Conservation (phyloP, 1,140 invertebrate genomes). For the Diabrotica virgifera region DNA sequence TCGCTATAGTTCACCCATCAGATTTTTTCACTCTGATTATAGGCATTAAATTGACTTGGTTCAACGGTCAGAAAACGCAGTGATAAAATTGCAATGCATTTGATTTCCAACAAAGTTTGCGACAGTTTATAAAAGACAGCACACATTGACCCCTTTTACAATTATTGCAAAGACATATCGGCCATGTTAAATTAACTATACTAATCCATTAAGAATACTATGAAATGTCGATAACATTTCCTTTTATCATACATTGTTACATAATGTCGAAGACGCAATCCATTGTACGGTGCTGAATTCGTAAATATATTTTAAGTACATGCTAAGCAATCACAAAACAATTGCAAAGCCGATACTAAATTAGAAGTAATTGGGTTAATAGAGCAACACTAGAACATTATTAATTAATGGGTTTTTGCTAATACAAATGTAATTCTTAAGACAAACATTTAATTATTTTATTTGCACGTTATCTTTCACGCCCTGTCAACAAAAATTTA, state of each 20-base stretch:
- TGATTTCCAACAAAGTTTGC: conserved; percentile 12
- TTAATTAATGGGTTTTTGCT: no score
- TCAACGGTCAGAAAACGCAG: neutral
- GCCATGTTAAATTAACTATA: conserved; percentile 24
- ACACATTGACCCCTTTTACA: conserved; percentile 24
- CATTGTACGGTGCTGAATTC: conserved; percentile 3
- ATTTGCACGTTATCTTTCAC: no score
- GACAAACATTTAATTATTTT: no score
- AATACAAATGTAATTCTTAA: no score
- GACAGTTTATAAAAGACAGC: conserved; percentile 7
- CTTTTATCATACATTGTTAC: conserved; percentile 23
- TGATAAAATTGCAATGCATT: conserved; percentile 16
- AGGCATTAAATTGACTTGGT: neutral
- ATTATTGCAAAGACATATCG: conserved; percentile 22
- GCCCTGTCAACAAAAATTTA: no score
- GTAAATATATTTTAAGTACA: conserved; percentile 6
- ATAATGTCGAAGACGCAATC: conserved; percentile 17
- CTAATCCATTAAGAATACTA: conserved; percentile 25
- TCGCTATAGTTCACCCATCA: no score
- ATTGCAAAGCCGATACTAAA: neutral
- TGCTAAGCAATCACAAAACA: neutral
- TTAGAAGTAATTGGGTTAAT: conserved; percentile 6
- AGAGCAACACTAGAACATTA: neutral
- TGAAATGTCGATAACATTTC: conserved; percentile 23
- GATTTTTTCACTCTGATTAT: no score